Percentiles rank a stretch among this genome's conserved stretches.
Conservation (phyloP, 2,888 invertebrate genomes). For the Baccha elongata region DNA sequence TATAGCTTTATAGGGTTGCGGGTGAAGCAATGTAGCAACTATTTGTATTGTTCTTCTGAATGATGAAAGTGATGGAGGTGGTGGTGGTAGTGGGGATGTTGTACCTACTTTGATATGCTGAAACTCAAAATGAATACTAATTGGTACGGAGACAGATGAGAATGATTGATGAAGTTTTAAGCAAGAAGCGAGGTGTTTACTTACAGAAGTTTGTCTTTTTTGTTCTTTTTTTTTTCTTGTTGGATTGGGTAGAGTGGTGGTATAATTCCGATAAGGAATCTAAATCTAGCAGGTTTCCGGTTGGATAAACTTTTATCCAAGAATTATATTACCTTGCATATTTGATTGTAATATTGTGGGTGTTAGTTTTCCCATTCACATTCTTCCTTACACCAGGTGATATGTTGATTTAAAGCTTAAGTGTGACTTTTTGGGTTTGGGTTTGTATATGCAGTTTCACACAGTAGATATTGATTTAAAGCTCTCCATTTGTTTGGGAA, state of each 20-base stretch:
- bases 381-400: not conserved
- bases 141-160: conserved; percentile 72
- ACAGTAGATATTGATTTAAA: conserved; percentile 24
- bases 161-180: conserved; percentile 73
- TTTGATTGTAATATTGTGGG: conserved; percentile 20
- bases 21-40: not conserved
- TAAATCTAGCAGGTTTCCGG: conserved; percentile 14
- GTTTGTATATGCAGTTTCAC: not conserved
- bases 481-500: conserved; percentile 22
- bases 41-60: conserved; percentile 51
- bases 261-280: conserved; percentile 29
- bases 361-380: not conserved
- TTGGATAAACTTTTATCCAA: conserved; percentile 5
- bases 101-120: conserved; percentile 64
- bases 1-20: conserved; percentile 1
- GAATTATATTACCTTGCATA: not conserved
- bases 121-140: conserved; percentile 73
- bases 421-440: conserved; percentile 16
- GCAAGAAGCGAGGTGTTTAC: conserved; percentile 58
- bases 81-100: conserved; percentile 12
- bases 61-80: not conserved
- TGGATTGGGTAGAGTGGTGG: not conserved
- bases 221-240: not conserved
- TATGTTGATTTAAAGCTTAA: conserved; percentile 49
- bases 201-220: conserved; percentile 19